Conservation (phyloP, 2,888 invertebrate species). For the Ormyrus labotus region DNA sequence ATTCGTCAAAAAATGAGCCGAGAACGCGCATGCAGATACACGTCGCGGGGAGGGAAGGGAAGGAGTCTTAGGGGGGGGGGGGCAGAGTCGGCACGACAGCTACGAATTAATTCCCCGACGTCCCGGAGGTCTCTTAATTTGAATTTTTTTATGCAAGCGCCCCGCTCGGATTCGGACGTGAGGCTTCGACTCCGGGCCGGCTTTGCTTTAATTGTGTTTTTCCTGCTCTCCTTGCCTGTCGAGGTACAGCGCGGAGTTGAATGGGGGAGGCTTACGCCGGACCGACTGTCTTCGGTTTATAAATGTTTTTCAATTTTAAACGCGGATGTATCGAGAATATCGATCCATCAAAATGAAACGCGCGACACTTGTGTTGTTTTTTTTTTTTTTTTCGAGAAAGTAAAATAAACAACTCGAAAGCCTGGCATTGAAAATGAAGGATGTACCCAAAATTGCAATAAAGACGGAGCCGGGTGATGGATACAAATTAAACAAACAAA, state of each 20-base stretch:
- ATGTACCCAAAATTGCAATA: no score
- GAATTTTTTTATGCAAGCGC: conserved; percentile 54
- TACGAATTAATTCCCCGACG: conserved; percentile 55
- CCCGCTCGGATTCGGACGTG: neutral
- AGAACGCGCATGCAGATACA: conserved; percentile 25
- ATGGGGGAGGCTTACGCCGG: no score
- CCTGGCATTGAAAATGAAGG: no score
- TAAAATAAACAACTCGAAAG: no score
- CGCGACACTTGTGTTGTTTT: neutral
- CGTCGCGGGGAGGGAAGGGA: neutral
- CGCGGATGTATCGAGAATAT: no score
- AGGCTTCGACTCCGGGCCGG: neutral
- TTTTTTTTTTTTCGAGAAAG: conserved; percentile 9
- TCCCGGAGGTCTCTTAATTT: conserved; percentile 57
- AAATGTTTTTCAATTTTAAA: no score
- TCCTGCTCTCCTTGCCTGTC: no score
- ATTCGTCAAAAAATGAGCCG: conserved; percentile 46
- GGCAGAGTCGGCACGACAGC: conserved; percentile 51
- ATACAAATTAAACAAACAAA: no score
- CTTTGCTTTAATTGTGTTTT: neutral
- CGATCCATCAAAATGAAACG: no score
- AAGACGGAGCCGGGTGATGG: no score
- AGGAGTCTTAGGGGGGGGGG: conserved; percentile 16
- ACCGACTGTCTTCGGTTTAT: no score
- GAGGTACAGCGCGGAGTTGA: no score